Base-by-base conservation (phyloP, 2,888 invertebrate species). In the Chrysotoxum bicinctum region DNA sequence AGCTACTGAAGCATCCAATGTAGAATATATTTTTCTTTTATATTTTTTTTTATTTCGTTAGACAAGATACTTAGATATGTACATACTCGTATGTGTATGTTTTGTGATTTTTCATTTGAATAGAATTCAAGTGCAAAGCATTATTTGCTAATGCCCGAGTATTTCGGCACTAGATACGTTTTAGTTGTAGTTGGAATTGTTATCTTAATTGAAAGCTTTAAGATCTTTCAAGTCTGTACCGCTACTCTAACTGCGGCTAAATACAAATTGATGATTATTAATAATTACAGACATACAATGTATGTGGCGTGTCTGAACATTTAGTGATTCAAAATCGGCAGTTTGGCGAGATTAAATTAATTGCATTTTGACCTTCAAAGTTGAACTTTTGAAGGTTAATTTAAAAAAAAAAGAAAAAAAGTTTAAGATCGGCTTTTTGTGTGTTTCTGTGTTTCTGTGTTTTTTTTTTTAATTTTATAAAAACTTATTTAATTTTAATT, bases 201-300 rank as follows among this genome's bases (percentile, higher is more conserved):
- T 56, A 10, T 19, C 12, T 50, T 66, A 50, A 66, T 66, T 66
- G 9, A 66, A 50, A 66, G 66, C 66, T 66, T 50, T 21, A 48
- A 66, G 32, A 21, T 48, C 64, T 66, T 9, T 26, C 0, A 26
- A 26, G 26, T 26, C 3, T 48, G 21, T 35, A 23, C 35, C 5
- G 9, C 16, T 0, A 21, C 21, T 32, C 35, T 21, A n/a, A n/a
- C n/a, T 32, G 21, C 6, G 48, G 19, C 21, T n/a, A 23, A 14
- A n/a, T 21, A 66, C 35, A 1, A 35, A 48, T 35, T 66, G 50
- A 37, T 50, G 23, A 66, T 35, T 9, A 14, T 66, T 30, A 26
- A 35, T 23, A 66, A 66, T 35, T 14, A 19, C 0, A 9, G 43
- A 2, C 35, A 19, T 16, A 30, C 35, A 14, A 10, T 6, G 9